phyloP scores from a whole-genome alignment of 1,140 invertebrate species.

The Heliconius hewitsoni region DNA sequence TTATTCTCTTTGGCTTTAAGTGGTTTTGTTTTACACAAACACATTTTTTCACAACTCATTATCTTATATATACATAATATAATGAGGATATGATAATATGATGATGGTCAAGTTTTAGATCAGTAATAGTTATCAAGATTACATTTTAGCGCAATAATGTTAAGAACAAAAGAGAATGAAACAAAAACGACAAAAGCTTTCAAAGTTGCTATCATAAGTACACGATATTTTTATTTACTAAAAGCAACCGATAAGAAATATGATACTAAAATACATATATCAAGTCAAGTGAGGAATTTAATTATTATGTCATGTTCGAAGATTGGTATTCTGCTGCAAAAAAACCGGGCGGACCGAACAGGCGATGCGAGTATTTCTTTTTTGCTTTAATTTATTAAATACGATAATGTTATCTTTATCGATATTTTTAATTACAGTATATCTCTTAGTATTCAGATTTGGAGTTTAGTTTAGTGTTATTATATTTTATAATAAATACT shows the following conservation, averaged over 20 bases:
- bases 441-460: not conserved
- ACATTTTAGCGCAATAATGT: too few species aligned
- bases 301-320: conserved; percentile 30
- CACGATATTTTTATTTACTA: conserved; percentile 1
- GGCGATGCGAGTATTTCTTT: not conserved
- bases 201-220: not conserved
- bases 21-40: too few species aligned
- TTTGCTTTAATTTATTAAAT: not conserved
- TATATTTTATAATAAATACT: not conserved
- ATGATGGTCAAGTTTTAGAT: too few species aligned
- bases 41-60: too few species aligned
- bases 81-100: too few species aligned
- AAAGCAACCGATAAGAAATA: not conserved
- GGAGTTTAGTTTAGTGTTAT: not conserved
- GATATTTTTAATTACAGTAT: conserved; percentile 9
- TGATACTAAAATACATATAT: conserved; percentile 4
- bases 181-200: not conserved
- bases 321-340: conserved; percentile 23
- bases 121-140: too few species aligned
- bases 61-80: too few species aligned
- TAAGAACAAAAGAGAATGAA: not conserved
- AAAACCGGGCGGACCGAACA: conserved; percentile 20
- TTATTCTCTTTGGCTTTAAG: too few species aligned
- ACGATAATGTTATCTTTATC: not conserved
- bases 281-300: conserved; percentile 22